Base-by-base conservation (phyloP, 2,888 invertebrate genomes). In the Meliscaeva auricollis region DNA sequence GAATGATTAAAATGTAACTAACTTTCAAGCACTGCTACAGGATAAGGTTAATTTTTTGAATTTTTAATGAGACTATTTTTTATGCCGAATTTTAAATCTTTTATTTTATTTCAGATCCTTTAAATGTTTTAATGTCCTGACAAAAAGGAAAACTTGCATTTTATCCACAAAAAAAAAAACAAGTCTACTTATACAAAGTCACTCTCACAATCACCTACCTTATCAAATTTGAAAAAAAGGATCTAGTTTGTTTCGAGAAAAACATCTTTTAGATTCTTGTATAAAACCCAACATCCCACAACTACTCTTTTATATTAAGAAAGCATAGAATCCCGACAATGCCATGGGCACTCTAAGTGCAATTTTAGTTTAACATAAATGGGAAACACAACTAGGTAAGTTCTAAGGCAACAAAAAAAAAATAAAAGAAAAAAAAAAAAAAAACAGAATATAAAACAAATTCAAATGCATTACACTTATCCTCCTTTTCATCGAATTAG, bases 401-500 rank as follows among this genome's bases (percentile, higher is more conserved):
- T n/a, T 1, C 48, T 20, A 48, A 3, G 9, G 11, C 48, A 20
- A 11, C 20, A 22, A 3, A n/a, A 41, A 4, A 50, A n/a, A 0
- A 8, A n/a, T n/a, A n/a, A n/a, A n/a, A n/a, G n/a, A 2, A 22
- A 60, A 17, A 7, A 20, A 8, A 50, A 68, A 68, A 66, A 48
- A 58, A 26, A 26, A 26, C 26, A 68, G 48, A 38, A 69, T 70
- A 48, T 68, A 11, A 76, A 73, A 73, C 77, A 69, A 76, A 81
- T 73, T 81, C 76, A 64, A 77, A 73, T 68, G 69, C 72, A 77
- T 81, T 81, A 85, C 81, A 81, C 69, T 77, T 81, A 85, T 85
- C 76, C 77, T 62, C 41, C 68, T 72, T 76, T 79, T 72, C 72
- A 72, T 81, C 72, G 85, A 77, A 85, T 81, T 77, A 84, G 70